phyloP scores from a whole-genome alignment of 2,113 vertebrate species.

The Rhagologus leucostigma region DNA sequence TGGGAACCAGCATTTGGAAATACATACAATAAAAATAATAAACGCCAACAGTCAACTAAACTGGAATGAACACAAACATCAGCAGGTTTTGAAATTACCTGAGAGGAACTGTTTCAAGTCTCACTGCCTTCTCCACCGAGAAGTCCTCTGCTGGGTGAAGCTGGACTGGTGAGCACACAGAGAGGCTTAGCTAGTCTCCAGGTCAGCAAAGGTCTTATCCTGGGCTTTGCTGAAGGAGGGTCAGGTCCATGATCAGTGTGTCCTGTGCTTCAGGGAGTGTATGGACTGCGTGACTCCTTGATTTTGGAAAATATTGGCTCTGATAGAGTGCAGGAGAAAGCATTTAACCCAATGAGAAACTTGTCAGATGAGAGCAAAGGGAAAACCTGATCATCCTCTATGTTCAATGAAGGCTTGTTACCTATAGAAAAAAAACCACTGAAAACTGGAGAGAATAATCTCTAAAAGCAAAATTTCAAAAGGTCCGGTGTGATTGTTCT shows the following conservation, averaged over 20 bases:
- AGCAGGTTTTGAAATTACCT: background rate
- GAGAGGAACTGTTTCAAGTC: accelerated
- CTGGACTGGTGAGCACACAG: background rate
- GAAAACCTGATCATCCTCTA: background rate
- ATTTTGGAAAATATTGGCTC: background rate
- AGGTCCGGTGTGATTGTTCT: background rate
- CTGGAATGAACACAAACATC: background rate
- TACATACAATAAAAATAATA: background rate
- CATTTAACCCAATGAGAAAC: background rate
- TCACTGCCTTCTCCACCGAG: background rate
- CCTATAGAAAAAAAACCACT: background rate
- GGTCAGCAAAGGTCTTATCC: background rate
- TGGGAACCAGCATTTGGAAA: background rate
- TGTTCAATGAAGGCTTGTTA: background rate
- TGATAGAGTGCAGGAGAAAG: background rate
- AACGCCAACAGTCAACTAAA: background rate
- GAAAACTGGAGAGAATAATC: background rate
- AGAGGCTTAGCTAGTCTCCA: background rate
- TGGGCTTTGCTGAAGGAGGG: background rate
- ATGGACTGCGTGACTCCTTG: background rate
- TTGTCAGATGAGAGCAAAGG: background rate
- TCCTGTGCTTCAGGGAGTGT: background rate
- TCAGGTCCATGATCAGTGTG: background rate
- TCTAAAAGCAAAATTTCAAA: background rate
- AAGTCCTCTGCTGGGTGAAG: background rate